phyloP scores from a whole-genome alignment of 2,888 invertebrate species.

The Papilio elwesi region DNA sequence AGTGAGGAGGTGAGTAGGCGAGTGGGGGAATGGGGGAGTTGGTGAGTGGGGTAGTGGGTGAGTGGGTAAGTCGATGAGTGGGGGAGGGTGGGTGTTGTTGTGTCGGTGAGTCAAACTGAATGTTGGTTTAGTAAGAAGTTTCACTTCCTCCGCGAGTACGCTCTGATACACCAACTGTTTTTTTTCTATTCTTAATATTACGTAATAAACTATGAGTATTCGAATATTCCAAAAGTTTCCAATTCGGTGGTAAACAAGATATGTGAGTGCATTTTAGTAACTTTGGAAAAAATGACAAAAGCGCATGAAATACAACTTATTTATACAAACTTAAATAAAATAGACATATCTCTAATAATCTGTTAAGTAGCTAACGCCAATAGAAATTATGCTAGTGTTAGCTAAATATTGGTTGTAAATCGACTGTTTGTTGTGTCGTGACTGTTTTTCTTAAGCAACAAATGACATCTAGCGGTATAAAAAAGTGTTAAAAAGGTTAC shows the following conservation, averaged over 20 bases:
- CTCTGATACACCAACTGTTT: too few relatives aligned
- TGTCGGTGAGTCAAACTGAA: too few relatives aligned
- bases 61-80: too few relatives aligned
- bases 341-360: slow-evolving; percentile 17
- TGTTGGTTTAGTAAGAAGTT: too few relatives aligned
- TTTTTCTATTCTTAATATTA: slow-evolving; percentile 50
- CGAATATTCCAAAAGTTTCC: slow-evolving; percentile 57
- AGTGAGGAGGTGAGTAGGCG: too few relatives aligned
- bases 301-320: slow-evolving; percentile 17
- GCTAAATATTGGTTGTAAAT: not conserved
- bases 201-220: slow-evolving; percentile 68
- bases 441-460: not conserved
- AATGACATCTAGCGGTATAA: not conserved
- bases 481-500: slow-evolving; percentile 14
- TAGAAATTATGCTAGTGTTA: slow-evolving; percentile 6
- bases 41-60: too few relatives aligned
- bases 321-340: slow-evolving; percentile 22
- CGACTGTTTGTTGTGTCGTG: too few relatives aligned
- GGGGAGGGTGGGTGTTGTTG: too few relatives aligned
- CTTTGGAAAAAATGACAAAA: slow-evolving; percentile 32
- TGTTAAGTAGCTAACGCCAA: slow-evolving; percentile 38
- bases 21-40: too few relatives aligned
- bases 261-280: slow-evolving; percentile 52
- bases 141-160: too few relatives aligned
- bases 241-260: slow-evolving; percentile 75